phyloP scores from a whole-genome alignment of 2,113 vertebrate species.

The Oncorhynchus nerka region DNA sequence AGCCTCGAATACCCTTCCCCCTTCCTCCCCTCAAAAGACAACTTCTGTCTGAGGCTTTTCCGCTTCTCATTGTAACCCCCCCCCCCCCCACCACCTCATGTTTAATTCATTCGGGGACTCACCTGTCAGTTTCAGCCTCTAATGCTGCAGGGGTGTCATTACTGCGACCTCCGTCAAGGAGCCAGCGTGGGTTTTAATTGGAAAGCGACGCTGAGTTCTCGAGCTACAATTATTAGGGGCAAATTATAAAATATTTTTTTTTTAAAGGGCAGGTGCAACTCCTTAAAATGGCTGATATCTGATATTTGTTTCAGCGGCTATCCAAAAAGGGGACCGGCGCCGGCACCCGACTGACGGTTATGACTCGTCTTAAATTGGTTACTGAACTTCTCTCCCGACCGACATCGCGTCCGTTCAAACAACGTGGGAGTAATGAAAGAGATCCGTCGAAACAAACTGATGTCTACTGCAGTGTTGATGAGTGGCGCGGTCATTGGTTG shows the following conservation, averaged over 20 bases:
- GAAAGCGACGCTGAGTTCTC: conserved; percentile 79
- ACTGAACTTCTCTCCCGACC: no score
- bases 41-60: conserved; percentile 55
- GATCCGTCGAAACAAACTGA: no score
- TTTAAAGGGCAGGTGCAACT: conserved; percentile 76
- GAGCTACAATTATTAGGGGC: conserved; percentile 87
- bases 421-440: no score
- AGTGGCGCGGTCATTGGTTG: no score
- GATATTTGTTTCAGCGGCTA: neutral
- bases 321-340: neutral
- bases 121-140: conserved; percentile 77
- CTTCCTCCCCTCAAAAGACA: conserved; percentile 80
- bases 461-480: no score
- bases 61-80: conserved; percentile 29
- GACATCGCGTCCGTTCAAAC: no score
- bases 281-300: neutral
- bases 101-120: conserved; percentile 83
- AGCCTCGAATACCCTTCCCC: conserved; percentile 59
- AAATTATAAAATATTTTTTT: conserved; percentile 70
- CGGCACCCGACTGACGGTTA: neutral
- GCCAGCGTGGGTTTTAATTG: conserved; percentile 86
- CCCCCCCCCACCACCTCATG: conserved; percentile 78
- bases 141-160: conserved; percentile 80
- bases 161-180: conserved; percentile 85
- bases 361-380: no score